Conservation (phyloP, 1,140 invertebrate genomes). For the Microplitis mediator region DNA sequence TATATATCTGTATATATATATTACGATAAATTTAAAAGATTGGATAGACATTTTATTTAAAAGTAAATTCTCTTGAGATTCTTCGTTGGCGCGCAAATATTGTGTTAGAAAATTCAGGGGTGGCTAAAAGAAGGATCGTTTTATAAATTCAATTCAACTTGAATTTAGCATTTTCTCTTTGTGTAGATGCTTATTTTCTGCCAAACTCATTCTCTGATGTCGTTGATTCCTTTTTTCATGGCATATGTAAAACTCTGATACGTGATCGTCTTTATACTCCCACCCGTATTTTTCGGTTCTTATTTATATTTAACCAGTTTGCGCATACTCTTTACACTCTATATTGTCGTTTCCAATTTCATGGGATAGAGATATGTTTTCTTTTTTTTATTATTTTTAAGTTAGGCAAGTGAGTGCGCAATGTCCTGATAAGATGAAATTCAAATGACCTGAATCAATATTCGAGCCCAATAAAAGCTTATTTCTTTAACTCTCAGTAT, state of each 20-base stretch:
- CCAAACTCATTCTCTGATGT: not conserved
- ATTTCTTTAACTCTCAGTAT: constrained; percentile 37
- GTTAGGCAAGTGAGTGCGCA: not conserved
- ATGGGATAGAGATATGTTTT: constrained; percentile 51
- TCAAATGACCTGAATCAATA: constrained; percentile 63
- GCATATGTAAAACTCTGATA: not conserved
- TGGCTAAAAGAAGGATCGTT: constrained; percentile 27
- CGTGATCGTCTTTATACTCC: constrained; percentile 36
- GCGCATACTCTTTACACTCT: too few species aligned
- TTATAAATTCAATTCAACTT: constrained; percentile 34
- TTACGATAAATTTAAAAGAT: too few species aligned
- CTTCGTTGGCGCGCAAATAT: not conserved
- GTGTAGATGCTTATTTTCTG: constrained; percentile 10
- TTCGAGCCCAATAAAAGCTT: constrained; percentile 47
- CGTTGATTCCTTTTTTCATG: not conserved
- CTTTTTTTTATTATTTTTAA: not conserved
- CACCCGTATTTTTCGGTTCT: constrained; percentile 46
- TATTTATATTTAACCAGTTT: constrained; percentile 35
- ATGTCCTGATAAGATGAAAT: constrained; percentile 52
- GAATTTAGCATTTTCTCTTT: constrained; percentile 31
- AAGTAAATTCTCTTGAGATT: constrained; percentile 1
- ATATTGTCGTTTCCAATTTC: constrained; percentile 58
- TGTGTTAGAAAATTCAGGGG: not conserved
- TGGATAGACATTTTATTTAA: not conserved
- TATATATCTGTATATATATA: too few species aligned